Conservation (phyloP, 2,797 vertebrate species). For the Nyctibius grandis region DNA sequence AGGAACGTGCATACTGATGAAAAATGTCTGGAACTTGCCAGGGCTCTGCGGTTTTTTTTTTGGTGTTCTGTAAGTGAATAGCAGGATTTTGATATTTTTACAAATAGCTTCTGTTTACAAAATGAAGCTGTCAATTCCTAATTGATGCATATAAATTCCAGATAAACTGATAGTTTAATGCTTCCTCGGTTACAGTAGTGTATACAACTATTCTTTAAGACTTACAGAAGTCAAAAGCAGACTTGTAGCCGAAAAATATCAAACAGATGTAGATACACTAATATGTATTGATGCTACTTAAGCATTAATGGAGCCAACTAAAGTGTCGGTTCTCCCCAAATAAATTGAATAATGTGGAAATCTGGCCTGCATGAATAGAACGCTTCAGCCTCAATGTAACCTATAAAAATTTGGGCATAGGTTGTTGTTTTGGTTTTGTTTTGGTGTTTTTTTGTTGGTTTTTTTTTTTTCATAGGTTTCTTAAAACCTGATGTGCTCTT, state of each 20-base stretch:
- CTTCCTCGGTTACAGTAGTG: neutral
- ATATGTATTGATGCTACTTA: neutral
- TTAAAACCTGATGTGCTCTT: neutral
- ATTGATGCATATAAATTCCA: neutral
- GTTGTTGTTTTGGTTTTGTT: fast-evolving
- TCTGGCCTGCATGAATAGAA: neutral
- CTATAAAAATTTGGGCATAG: neutral
- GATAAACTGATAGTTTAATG: neutral
- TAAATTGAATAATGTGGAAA: neutral
- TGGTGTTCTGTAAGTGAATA: neutral
- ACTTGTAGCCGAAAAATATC: neutral
- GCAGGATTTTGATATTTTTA: neutral
- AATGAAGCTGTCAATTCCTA: neutral
- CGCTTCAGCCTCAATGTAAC: neutral
- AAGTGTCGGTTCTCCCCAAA: neutral
- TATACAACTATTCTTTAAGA: neutral
- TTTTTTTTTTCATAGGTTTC: fast-evolving
- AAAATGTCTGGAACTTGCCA: neutral
- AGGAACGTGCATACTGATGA: neutral
- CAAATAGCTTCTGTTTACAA: neutral
- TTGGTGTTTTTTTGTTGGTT: too few species aligned
- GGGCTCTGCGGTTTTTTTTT: neutral
- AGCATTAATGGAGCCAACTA: neutral
- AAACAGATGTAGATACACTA: neutral
- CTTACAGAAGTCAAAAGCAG: neutral